Evolutionary conservation across 2,888 invertebrate species (phyloP), one percentile per base, ranked within the genome.

Genomic region (Galeopsomyia nigrocyanea): DNA sequence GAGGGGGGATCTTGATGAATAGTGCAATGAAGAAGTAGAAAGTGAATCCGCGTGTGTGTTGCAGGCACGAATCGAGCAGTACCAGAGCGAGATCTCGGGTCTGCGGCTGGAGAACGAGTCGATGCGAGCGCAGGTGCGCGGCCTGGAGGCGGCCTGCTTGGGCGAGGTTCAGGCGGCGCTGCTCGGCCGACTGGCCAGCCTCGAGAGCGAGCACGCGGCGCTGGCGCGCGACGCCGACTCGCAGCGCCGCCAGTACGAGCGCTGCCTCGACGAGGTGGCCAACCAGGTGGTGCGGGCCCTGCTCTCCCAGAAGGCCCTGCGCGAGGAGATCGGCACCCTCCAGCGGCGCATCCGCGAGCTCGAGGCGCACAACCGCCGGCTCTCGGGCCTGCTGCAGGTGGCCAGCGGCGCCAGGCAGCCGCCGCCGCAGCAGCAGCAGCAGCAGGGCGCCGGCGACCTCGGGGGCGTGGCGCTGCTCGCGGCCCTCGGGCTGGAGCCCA

Each of bases 261-360:
- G 91, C 81, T 90, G 94, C 86, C 87, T 95, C 81, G 93, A 95
- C 88, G 93, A 95, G 87, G 93, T 95, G 77, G 95, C 94, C 75
- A 93, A 93, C 86, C 93, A 93, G 84, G 93, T 94, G 78, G 94
- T 95, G 71, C 91, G 93, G 79, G 95, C 95, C 63, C 89, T 95
- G 76, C 90, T 95, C 78, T 92, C 93, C 62, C 95, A 95, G 88
- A 95, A 95, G 92, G 92, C 92, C 80, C 88, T 94, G 70, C 90
- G 93, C 74, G 94, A 94, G 83, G 94, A 95, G 87, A 90, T 95
- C 82, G 89, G 91, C 70, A 91, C 91, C 75, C 88, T 95, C 17
- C 92, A 93, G 81, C 89, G 90, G 74, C 90, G 92, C 74, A 93
- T 95, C 60, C 91, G 92, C 77, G 94, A 95, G 83, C 88, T 95